phyloP scores from a whole-genome alignment of 1,140 invertebrate genomes.

The Diachasma alloeum region DNA sequence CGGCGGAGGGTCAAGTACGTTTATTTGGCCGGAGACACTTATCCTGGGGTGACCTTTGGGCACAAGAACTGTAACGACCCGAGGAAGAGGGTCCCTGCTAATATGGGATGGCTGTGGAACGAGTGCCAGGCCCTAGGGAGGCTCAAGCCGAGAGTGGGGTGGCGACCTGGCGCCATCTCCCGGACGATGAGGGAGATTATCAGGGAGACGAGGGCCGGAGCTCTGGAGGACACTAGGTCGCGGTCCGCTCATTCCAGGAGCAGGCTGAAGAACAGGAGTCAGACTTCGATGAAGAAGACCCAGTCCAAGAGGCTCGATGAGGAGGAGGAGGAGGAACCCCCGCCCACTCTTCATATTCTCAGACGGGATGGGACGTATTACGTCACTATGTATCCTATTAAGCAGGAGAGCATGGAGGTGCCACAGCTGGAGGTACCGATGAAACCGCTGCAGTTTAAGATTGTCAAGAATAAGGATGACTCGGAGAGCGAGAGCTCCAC shows the following conservation, averaged over 20 bases:
- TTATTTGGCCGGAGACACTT: conserved; percentile 41
- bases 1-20: conserved; percentile 34
- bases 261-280: conserved; percentile 30
- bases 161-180: conserved; percentile 58
- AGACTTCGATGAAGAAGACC: conserved; percentile 30
- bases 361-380: conserved; percentile 59
- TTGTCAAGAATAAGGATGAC: conserved; percentile 51
- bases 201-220: conserved; percentile 42
- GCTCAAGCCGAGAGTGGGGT: conserved; percentile 50
- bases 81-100: conserved; percentile 40
- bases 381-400: conserved; percentile 59
- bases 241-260: conserved; percentile 30
- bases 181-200: conserved; percentile 46
- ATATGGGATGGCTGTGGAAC: conserved; percentile 57
- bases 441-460: conserved; percentile 60
- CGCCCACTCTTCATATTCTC: conserved; percentile 53
- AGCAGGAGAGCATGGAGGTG: conserved; percentile 32
- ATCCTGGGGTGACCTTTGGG: conserved; percentile 40
- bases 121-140: conserved; percentile 33
- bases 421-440: conserved; percentile 45
- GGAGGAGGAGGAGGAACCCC: conserved; percentile 43
- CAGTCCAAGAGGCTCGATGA: conserved; percentile 26
- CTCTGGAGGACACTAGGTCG: conserved; percentile 27
- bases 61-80: conserved; percentile 44
- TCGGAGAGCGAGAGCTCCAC: conserved; percentile 50